Base-by-base conservation (phyloP, 1,140 invertebrate species). In the Drosophila chauvacae region DNA sequence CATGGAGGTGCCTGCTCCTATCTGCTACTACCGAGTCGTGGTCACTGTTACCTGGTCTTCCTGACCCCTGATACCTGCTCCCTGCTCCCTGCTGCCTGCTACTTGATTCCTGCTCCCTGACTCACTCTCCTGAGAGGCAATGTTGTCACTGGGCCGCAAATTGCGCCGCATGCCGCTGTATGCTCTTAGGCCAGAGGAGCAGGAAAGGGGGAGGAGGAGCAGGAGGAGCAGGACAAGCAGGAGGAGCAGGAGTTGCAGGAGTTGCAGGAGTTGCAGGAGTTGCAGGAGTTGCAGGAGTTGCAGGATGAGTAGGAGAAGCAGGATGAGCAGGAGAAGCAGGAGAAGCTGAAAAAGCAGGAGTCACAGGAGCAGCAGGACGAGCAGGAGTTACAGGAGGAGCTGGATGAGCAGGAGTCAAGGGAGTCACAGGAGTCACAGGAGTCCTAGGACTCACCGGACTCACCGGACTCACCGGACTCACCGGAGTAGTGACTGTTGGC, bases 71-170 rank as follows among this genome's bases (percentile, higher is more conserved):
- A 47, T 44, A 28, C 33, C 30, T 47, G 18, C 41, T 64, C 23
- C 44, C 37, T 55, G 55, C 33, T 44, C 20, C 39, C 30, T 51
- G 28, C 14, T 65, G 0, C 30, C 58, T 66, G 20, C 48, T 42
- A 13, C 39, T 26, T 26, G 33, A 20, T n/a, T 0, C 42, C 45
- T 51, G 48, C 28, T 51, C 1, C 50, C 1, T 74, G 57, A 45
- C 61, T 61, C 30, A n/a, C n/a, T 50, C 37, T 20, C 59, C 66
- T 16, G 13, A 37, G 37, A 35, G 37, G 37, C 71, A 41, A 35
- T 87, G 83, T 87, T 86, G 83, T 86, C 80, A 87, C 73, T 81
- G 63, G 72, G 73, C 84, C 84, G 80, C 84, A 88, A 88, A 88
- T 90, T 88, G 84, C 77, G 69, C 77, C 77, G 85, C 84, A 87